Base-by-base conservation (phyloP, 2,113 vertebrate genomes). In the Gorsachius goisagi region DNA sequence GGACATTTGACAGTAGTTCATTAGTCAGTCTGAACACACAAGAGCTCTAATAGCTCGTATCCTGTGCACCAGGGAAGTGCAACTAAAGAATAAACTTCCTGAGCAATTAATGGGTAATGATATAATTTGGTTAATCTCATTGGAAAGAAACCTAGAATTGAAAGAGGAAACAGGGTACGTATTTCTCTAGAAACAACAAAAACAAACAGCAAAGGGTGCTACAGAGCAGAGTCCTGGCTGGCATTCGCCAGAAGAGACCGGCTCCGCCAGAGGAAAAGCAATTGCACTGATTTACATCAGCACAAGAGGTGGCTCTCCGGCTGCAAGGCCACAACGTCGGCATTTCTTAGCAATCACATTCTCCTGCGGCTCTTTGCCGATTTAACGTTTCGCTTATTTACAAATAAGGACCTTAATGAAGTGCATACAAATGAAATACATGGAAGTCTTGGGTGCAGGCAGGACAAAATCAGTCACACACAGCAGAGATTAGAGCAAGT, bases 11-110 rank as follows among this genome's bases (percentile, higher is more conserved):
- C 62, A 44, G 19, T 9, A n/a, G 67, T 44, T 87, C 69, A 89
- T 95, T 66, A 92, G 74, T 62, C 81, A 88, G 80, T 59, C 66
- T 85, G 77, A 83, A 63, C 71, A 78, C 58, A 94, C 19, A 55
- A 71, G 62, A 91, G 50, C 89, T 91, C 82, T 95, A 95, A 94
- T 77, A 83, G 91, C 84, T 83, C 56, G 50, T 60, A 96, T 93
- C 93, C 96, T 96, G 95, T 69, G 89, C 93, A 89, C 84, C 63
- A 89, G 91, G 63, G 77, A 95, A 95, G 89, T 71, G 81, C 71
- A 95, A 63, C 9, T 35, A 62, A 87, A 79, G 83, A 92, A 93
- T 81, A 78, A 94, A 93, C 93, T 97, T 97, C 96, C 97, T 96
- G 92, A 93, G 77, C 86, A 95, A 91, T 94, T 95, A 95, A 95